A percentile compares a stretch with the other conserved stretches of the same genome.
These are phyloP conservation scores for Phaenicophaeus curvirostris DNA, from an alignment of 2,797 vertebrate species.

Conservation along the genomic window DNA sequence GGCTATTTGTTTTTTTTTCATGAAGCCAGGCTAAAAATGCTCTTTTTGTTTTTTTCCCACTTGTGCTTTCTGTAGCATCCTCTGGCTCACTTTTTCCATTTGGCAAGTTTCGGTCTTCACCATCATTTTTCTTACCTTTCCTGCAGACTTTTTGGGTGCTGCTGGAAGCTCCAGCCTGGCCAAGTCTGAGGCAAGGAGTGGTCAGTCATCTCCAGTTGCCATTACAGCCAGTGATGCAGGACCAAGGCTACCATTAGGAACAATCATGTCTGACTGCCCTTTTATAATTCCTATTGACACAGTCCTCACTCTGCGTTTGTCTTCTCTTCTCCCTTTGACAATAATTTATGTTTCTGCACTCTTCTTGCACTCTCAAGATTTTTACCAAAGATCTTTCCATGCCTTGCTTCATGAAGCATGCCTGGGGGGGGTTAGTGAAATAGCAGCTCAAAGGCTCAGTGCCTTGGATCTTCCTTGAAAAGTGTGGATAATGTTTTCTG, in stretches of 20 bases:
- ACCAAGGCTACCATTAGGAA: not conserved
- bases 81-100: fast-evolving
- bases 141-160: fast-evolving
- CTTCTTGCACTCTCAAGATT: not conserved
- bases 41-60: not conserved
- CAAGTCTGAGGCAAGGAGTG: not conserved
- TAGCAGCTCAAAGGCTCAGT: not conserved
- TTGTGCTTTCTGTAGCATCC: not conserved
- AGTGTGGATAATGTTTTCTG: not conserved
- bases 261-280: not conserved
- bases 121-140: not conserved
- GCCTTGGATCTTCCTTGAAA: not conserved
- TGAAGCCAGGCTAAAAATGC: not conserved
- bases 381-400: not conserved
- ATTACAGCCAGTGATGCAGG: fast-evolving
- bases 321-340: not conserved
- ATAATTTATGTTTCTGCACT: not conserved
- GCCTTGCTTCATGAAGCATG: not conserved
- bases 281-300: not conserved
- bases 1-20: not conserved
- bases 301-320: fast-evolving
- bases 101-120: fast-evolving
- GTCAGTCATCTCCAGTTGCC: fast-evolving
- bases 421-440: not conserved
- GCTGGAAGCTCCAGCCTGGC: fast-evolving